These are phyloP conservation scores for Coccyzus lansbergi DNA, from an alignment of 2,797 vertebrate species.

Conservation along the genomic window DNA sequence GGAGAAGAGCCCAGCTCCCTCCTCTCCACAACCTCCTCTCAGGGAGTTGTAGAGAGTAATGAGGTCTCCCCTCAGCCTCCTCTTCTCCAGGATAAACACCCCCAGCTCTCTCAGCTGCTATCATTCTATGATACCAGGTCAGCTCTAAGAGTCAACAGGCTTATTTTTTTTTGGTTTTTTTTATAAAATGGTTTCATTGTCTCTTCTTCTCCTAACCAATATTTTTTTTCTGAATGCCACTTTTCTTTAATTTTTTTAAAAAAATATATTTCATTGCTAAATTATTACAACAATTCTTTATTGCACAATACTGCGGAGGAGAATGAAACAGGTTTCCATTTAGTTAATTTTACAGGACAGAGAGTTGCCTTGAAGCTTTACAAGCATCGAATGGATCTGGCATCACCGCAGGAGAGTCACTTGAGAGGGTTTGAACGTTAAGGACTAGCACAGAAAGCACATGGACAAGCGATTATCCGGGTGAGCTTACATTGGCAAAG, in stretches of 20 bases:
- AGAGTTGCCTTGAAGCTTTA: not conserved
- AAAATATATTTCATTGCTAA: too few relatives aligned
- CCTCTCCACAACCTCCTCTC: too few relatives aligned
- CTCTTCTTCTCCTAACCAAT: not conserved
- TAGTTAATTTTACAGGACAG: not conserved
- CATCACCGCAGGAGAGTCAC: not conserved
- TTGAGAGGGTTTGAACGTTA: not conserved
- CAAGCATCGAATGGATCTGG: not conserved
- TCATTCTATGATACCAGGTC: not conserved
- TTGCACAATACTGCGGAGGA: not conserved
- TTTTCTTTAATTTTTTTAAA: not conserved
- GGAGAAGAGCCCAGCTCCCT: too few relatives aligned
- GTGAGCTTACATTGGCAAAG: not conserved
- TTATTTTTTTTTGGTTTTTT: not conserved
- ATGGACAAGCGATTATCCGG: not conserved
- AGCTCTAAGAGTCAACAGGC: not conserved
- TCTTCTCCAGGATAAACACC: too few relatives aligned
- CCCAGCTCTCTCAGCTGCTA: too few relatives aligned
- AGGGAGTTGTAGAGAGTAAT: too few relatives aligned
- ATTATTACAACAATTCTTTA: not conserved
- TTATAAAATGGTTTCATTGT: not conserved
- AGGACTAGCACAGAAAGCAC: not conserved
- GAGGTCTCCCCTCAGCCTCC: too few relatives aligned
- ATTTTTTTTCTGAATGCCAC: not conserved
- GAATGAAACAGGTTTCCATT: not conserved